phyloP scores from a whole-genome alignment of 2,113 vertebrate species.

The Saccopteryx leptura region DNA sequence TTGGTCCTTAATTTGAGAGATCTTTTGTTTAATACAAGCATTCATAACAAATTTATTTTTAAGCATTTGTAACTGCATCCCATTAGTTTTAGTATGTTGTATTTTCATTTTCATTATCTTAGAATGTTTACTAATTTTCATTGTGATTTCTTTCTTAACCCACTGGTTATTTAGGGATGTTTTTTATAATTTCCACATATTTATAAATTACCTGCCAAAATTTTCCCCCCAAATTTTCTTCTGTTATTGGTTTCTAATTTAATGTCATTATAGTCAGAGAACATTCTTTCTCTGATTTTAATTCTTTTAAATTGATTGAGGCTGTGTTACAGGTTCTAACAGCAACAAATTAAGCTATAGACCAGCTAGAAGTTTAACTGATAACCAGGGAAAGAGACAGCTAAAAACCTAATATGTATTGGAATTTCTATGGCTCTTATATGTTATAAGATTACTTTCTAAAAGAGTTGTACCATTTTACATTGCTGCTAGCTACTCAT shows the following conservation, averaged over 20 bases:
- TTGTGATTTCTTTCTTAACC: slow-evolving; percentile 21
- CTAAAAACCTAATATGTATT: background rate
- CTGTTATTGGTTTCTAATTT: slow-evolving; percentile 59
- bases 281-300: slow-evolving; percentile 34
- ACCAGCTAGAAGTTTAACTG: slow-evolving; percentile 29
- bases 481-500: background rate
- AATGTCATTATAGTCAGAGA: slow-evolving; percentile 45
- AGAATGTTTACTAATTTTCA: slow-evolving; percentile 23
- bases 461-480: slow-evolving; percentile 24
- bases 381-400: slow-evolving; percentile 33
- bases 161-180: background rate
- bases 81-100: slow-evolving; percentile 28
- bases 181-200: slow-evolving; percentile 11
- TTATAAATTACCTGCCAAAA: slow-evolving; percentile 21
- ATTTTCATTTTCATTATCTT: slow-evolving; percentile 56
- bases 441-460: slow-evolving; percentile 50
- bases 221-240: background rate
- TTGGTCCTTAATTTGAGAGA: slow-evolving; percentile 39
- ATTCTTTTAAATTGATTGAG: slow-evolving; percentile 51
- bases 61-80: background rate
- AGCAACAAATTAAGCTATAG: background rate
- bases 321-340: slow-evolving; percentile 33
- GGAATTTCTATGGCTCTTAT: slow-evolving; percentile 37
- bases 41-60: slow-evolving; percentile 32
- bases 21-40: background rate